These are phyloP conservation scores for Siniperca chuatsi DNA, from an alignment of 2,113 vertebrate genomes.

Conservation along the genomic window DNA sequence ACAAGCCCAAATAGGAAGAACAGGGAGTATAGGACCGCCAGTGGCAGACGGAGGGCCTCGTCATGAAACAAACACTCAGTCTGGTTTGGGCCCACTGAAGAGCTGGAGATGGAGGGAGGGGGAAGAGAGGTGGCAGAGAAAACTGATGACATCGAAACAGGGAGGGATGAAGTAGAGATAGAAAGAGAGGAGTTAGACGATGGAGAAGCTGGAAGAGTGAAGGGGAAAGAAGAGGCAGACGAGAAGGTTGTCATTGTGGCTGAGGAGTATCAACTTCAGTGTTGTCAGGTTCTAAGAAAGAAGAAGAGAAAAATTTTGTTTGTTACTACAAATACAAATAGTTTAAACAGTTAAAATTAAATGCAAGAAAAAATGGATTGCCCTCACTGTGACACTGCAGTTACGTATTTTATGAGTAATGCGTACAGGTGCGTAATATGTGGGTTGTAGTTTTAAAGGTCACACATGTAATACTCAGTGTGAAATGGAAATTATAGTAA, in stretches of 20 bases:
- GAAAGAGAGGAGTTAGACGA: not conserved
- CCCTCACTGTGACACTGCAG: not conserved
- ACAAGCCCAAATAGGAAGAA: slow-evolving; percentile 88
- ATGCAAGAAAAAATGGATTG: not conserved
- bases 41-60: slow-evolving; percentile 74
- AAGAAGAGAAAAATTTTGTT: not conserved
- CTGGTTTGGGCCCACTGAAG: not conserved
- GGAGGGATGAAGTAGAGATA: not conserved
- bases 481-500: slow-evolving; percentile 8
- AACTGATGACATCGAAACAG: not conserved
- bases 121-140: not conserved
- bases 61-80: slow-evolving; percentile 76
- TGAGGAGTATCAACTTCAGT: not conserved
- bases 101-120: not conserved
- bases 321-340: not conserved
- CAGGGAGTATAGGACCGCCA: slow-evolving; percentile 84
- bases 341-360: not conserved
- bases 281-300: slow-evolving; percentile 22
- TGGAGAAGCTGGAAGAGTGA: not conserved
- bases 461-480: not conserved
- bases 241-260: slow-evolving; percentile 35
- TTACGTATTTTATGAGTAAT: slow-evolving; percentile 11
- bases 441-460: slow-evolving; percentile 29
- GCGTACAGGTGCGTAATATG: slow-evolving; percentile 31
- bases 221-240: not conserved